phyloP scores from a whole-genome alignment of 2,888 invertebrate genomes.

The Byasa hedistus region DNA sequence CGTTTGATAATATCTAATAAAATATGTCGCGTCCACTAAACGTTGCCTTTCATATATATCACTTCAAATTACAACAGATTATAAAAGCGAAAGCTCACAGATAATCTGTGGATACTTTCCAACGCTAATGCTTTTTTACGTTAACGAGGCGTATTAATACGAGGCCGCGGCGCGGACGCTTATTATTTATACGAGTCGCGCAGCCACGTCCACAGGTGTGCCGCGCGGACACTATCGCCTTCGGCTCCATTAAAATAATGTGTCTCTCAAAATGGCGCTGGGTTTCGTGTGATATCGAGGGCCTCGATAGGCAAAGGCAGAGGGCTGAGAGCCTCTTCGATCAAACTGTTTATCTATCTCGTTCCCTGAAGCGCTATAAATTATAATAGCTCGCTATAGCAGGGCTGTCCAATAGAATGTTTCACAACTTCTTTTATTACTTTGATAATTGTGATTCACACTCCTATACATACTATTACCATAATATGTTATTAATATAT shows the following conservation, averaged over 20 bases:
- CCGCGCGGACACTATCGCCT: conserved; percentile 40
- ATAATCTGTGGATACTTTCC: conserved; percentile 25
- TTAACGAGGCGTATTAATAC: conserved; percentile 30
- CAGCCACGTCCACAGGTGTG: conserved; percentile 42
- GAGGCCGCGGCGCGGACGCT: conserved; percentile 39
- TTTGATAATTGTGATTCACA: background rate
- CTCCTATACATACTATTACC: too few species aligned
- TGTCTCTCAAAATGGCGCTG: conserved; percentile 54
- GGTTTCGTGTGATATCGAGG: conserved; percentile 54
- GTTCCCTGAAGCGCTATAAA: conserved; percentile 40
- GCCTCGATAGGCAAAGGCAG: conserved; percentile 40
- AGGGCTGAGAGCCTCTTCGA: conserved; percentile 56
- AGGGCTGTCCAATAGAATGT: conserved; percentile 48
- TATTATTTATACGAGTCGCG: conserved; percentile 31
- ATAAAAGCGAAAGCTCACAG: conserved; percentile 30
- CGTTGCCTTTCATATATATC: conserved; percentile 19
- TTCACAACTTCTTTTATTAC: conserved; percentile 11
- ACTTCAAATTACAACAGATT: conserved; percentile 26
- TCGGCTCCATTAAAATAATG: conserved; percentile 64
- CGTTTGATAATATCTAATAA: conserved; percentile 7
- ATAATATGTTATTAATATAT: too few species aligned
- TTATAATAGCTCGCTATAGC: conserved; percentile 38
- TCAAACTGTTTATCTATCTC: conserved; percentile 60
- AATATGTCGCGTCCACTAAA: conserved; percentile 19
- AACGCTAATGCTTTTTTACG: conserved; percentile 29